Percentiles rank a stretch among this genome's conserved stretches.
Conservation (phyloP, 2,888 invertebrate species). For the Apamea epomidion region DNA sequence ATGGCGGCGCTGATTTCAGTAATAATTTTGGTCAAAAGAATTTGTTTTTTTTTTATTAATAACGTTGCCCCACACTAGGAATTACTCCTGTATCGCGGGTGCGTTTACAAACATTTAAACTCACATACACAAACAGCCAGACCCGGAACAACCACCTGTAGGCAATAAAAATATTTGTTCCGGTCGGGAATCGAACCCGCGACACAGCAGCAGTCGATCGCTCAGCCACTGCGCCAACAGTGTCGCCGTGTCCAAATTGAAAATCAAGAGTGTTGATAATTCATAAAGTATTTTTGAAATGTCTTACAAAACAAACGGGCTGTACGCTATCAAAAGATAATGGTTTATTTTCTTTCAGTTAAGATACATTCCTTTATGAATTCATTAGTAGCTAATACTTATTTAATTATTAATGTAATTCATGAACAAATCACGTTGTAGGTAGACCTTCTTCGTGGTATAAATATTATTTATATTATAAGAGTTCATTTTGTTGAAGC, state of each 20-base stretch:
- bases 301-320: not conserved
- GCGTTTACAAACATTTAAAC: too few relatives aligned
- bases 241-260: not conserved
- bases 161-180: too few relatives aligned
- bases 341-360: slow-evolving; percentile 4
- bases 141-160: too few relatives aligned
- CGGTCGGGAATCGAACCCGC: too few relatives aligned
- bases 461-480: not conserved
- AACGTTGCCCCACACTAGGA: too few relatives aligned
- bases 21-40: not conserved
- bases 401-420: slow-evolving; percentile 7
- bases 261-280: not conserved
- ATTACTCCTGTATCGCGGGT: too few relatives aligned
- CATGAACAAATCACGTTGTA: slow-evolving; percentile 1
- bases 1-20: not conserved
- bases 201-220: too few relatives aligned
- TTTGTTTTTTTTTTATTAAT: not conserved
- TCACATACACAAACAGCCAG: too few relatives aligned
- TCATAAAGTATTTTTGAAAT: not conserved
- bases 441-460: not conserved
- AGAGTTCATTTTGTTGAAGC: not conserved
- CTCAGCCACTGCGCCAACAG: too few relatives aligned
- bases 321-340: not conserved
- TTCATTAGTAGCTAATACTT: not conserved
- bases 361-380: not conserved